Conservation (phyloP, 30 jellyfish, hydroid and myxozoan genomes). For the Turritopsis dohrnii region DNA sequence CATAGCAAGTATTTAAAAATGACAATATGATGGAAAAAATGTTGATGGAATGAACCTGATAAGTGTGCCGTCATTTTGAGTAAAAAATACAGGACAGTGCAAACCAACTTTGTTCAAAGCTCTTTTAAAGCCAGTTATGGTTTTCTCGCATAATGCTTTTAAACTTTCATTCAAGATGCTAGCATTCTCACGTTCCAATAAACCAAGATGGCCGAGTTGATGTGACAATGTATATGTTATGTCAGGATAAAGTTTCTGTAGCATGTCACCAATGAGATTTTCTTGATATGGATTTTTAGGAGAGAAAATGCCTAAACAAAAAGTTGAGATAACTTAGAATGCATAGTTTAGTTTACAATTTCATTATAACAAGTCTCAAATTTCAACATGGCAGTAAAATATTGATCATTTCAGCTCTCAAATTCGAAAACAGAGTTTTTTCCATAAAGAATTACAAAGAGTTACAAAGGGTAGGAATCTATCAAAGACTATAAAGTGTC, state of each 20-base stretch:
- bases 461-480: too few species aligned
- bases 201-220: conserved; percentile 47
- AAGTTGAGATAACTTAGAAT: not conserved
- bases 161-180: conserved; percentile 52
- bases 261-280: conserved; percentile 24
- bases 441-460: too few species aligned
- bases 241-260: conserved; percentile 13
- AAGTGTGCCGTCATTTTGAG: conserved; percentile 66
- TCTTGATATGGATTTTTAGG: conserved; percentile 45
- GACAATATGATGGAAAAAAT: not conserved
- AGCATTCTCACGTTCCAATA: conserved; percentile 65
- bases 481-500: too few species aligned
- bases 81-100: conserved; percentile 40
- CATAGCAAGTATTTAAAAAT: not conserved
- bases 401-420: too few species aligned
- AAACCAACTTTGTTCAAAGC: conserved; percentile 41
- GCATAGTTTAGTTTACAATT: not conserved
- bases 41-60: conserved; percentile 23
- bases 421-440: too few species aligned
- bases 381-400: too few species aligned
- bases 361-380: too few species aligned
- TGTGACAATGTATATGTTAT: conserved; percentile 35
- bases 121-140: conserved; percentile 32
- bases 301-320: conserved; percentile 39
- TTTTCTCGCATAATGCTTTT: conserved; percentile 20